These are phyloP conservation scores for Strigops habroptila DNA, from an alignment of 2,113 vertebrate genomes.

Conservation along the genomic window DNA sequence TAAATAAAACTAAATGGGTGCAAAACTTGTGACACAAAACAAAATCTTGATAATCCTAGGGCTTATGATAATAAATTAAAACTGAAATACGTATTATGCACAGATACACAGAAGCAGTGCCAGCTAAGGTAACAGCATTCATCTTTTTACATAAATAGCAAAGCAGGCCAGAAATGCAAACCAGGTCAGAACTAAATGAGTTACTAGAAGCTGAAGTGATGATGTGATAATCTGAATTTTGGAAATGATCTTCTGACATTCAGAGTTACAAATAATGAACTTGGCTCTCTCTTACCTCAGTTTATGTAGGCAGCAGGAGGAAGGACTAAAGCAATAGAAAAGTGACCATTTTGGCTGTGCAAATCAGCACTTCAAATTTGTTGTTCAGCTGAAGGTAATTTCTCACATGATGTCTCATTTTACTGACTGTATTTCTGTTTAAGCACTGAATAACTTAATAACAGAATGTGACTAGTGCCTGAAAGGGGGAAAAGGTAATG, in stretches of 20 bases:
- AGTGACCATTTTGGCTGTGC: not conserved
- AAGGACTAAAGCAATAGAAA: not conserved
- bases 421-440: not conserved
- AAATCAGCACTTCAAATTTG: not conserved
- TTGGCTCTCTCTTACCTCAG: not conserved
- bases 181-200: conserved; percentile 27
- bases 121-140: not conserved
- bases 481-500: not conserved
- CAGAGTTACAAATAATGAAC: not conserved
- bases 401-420: not conserved
- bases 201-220: conserved; percentile 39
- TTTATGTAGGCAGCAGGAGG: not conserved
- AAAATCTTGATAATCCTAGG: conserved; percentile 28
- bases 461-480: not conserved
- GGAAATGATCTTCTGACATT: conserved; percentile 16
- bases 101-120: not conserved
- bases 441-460: not conserved
- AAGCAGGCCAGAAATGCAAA: conserved; percentile 48
- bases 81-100: not conserved
- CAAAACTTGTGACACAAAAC: conserved; percentile 5
- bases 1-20: conserved; percentile 17
- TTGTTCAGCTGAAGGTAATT: not conserved
- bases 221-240: conserved; percentile 38
- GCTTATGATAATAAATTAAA: not conserved
- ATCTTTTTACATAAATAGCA: conserved; percentile 6